Conservation (phyloP, 2,113 vertebrate genomes). For the Rhabdomys dilectus region DNA sequence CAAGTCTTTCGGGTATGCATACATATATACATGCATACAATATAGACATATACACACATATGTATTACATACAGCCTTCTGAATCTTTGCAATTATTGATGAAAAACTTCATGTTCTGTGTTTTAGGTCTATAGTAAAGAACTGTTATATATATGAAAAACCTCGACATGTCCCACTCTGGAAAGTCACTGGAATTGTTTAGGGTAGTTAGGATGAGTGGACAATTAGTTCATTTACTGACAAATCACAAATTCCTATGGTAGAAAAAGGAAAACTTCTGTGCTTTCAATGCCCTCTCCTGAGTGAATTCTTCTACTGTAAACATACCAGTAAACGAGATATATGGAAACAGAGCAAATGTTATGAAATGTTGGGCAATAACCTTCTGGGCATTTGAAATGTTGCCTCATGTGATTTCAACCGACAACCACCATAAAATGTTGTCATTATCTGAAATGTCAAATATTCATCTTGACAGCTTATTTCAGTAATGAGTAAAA, state of each 20-base stretch:
- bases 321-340: no score
- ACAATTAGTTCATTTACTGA: not conserved
- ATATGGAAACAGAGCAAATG: not conserved
- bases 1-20: not conserved
- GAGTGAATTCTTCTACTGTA: not conserved
- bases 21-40: not conserved
- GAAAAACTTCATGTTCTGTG: not conserved
- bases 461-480: conserved; percentile 1
- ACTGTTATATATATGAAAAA: not conserved
- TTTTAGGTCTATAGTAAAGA: not conserved
- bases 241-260: not conserved
- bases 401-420: conserved; percentile 14
- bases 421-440: not conserved
- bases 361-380: not conserved
- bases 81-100: not conserved
- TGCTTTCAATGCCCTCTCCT: not conserved
- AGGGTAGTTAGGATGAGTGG: not conserved
- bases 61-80: not conserved
- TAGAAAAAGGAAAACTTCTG: not conserved
- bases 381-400: conserved; percentile 40
- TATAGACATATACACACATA: not conserved
- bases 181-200: not conserved
- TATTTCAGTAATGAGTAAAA: conserved; percentile 57
- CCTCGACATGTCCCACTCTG: not conserved
- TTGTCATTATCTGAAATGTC: not conserved